These are phyloP conservation scores for Trichechus manatus DNA, from an alignment of 2,113 vertebrate genomes.

Conservation along the genomic window DNA sequence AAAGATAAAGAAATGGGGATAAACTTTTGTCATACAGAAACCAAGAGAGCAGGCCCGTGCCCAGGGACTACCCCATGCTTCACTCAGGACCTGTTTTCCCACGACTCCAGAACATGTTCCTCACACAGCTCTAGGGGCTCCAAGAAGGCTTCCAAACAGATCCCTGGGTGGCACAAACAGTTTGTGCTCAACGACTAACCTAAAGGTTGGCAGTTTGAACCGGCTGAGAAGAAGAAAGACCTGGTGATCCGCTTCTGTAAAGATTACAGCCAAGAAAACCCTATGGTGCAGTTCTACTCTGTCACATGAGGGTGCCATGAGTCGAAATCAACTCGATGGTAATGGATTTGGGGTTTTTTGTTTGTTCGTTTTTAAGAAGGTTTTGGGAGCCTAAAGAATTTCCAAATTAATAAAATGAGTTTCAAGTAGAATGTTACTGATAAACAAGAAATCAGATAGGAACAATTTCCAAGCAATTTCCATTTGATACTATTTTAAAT, in stretches of 20 bases:
- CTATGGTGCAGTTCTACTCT: no score
- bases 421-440: background rate
- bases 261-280: no score
- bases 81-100: background rate
- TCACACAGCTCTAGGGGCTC: background rate
- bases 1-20: background rate
- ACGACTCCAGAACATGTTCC: background rate
- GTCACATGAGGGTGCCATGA: no score
- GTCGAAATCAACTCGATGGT: no score
- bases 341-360: no score
- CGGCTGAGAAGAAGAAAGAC: no score
- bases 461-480: background rate
- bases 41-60: rapidly evolving
- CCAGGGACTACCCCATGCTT: background rate
- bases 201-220: no score
- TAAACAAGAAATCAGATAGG: background rate
- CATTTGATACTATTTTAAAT: background rate
- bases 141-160: background rate
- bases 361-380: no score
- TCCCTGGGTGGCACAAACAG: no score
- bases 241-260: no score
- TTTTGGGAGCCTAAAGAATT: background rate
- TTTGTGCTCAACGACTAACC: no score
- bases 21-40: rapidly evolving
- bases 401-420: background rate